A percentile compares a stretch with the other conserved stretches of the same genome.
These are phyloP conservation scores for Ectropis crepuscularia DNA, from an alignment of 2,888 invertebrate genomes.

Conservation along the genomic window DNA sequence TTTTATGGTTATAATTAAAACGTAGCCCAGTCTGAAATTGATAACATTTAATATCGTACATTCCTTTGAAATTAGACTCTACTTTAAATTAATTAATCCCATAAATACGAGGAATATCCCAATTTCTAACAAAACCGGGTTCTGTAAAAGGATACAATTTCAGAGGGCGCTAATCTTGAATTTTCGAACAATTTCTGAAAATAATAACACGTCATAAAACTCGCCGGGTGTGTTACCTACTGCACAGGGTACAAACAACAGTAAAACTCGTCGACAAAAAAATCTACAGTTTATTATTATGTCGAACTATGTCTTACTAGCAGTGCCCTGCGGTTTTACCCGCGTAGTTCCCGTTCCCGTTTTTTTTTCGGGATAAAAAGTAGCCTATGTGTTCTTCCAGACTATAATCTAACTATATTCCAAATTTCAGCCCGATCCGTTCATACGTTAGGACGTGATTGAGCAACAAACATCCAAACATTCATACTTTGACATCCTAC, in stretches of 20 bases:
- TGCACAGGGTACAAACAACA: conserved; percentile 9
- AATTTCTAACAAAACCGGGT: conserved; percentile 18
- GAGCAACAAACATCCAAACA: too few species aligned
- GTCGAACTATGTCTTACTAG: too few species aligned
- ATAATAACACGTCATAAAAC: conserved; percentile 74
- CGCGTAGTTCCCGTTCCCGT: too few species aligned
- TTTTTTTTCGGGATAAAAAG: too few species aligned
- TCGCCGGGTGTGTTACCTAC: conserved; percentile 52
- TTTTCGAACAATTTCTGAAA: conserved; percentile 56
- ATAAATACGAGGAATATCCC: conserved; percentile 19
- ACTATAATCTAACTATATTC: too few species aligned
- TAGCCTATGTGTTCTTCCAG: too few species aligned
- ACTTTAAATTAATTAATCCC: conserved; percentile 25
- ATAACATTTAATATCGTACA: conserved; percentile 1
- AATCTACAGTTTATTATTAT: too few species aligned
- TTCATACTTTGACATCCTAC: too few species aligned
- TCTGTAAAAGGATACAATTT: conserved; percentile 22
- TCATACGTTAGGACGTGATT: too few species aligned
- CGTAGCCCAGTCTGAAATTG: conserved; percentile 1
- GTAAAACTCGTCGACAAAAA: not conserved
- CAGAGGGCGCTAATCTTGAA: conserved; percentile 27
- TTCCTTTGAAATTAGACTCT: conserved; percentile 9
- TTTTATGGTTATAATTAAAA: not conserved
- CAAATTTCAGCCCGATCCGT: too few species aligned
- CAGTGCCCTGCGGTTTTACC: too few species aligned